phyloP scores from a whole-genome alignment of 2,113 vertebrate genomes.

The Erinaceus europaeus region DNA sequence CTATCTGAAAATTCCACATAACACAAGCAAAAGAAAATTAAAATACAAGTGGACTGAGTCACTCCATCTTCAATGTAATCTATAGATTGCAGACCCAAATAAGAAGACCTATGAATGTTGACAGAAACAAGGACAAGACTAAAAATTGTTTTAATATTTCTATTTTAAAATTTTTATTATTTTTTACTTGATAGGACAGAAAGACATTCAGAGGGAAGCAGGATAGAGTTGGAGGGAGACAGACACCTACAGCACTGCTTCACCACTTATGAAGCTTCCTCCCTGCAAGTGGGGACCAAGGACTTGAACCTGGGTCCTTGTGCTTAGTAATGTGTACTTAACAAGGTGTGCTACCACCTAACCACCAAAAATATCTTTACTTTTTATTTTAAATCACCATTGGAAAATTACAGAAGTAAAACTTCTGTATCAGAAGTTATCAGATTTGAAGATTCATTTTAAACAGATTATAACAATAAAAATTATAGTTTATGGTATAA shows the following conservation, averaged over 20 bases:
- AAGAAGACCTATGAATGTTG: background rate
- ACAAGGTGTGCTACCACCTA: too few species aligned
- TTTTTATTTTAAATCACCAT: conserved; percentile 11
- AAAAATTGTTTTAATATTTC: too few species aligned
- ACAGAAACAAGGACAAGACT: background rate
- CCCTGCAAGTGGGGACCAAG: background rate
- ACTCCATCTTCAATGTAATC: background rate
- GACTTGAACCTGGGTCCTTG: too few species aligned
- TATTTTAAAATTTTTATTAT: too few species aligned
- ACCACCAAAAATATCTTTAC: background rate
- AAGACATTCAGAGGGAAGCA: too few species aligned
- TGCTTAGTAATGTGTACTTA: too few species aligned
- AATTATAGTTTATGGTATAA: conserved; percentile 1
- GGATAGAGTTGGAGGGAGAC: too few species aligned
- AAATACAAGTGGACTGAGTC: background rate
- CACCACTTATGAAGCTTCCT: too few species aligned
- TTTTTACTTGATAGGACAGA: too few species aligned
- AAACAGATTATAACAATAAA: conserved; percentile 2
- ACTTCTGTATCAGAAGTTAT: background rate
- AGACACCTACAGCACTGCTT: too few species aligned
- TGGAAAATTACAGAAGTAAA: background rate
- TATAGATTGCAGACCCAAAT: background rate
- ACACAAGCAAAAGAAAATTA: background rate
- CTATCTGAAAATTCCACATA: conserved; percentile 39
- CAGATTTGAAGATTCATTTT: background rate